phyloP scores from a whole-genome alignment of 2,888 invertebrate genomes.

The Bursaphelenchus okinawaensis region DNA sequence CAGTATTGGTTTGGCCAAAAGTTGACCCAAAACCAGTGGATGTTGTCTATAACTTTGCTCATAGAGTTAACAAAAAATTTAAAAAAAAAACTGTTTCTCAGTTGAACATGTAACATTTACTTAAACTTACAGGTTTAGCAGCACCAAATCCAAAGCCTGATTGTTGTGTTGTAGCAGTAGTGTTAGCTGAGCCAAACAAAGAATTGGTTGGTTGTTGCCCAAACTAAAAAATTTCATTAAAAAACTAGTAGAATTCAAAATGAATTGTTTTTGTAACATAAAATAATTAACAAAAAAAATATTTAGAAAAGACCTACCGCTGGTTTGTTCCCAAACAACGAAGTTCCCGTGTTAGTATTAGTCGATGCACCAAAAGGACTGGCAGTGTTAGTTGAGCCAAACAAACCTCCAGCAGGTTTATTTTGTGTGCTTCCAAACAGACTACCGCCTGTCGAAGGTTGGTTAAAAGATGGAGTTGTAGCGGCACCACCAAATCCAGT shows the following conservation, averaged over 20 bases:
- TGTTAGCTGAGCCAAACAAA: neutral
- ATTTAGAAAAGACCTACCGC: neutral
- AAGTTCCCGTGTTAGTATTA: neutral
- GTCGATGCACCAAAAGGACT: neutral
- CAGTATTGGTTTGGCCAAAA: conserved; percentile 42
- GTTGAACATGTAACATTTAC: no score
- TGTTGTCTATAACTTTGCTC: neutral
- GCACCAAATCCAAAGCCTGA: neutral
- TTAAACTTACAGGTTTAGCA: neutral
- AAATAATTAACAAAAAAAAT: no score
- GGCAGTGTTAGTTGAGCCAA: conserved; percentile 1
- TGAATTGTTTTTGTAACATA: neutral
- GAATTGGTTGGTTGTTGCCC: neutral
- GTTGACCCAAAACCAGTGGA: conserved; percentile 29
- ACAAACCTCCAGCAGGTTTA: neutral
- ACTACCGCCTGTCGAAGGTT: neutral
- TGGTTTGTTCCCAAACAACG: neutral
- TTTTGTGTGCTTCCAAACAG: conserved; percentile 4
- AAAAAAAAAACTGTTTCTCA: no score
- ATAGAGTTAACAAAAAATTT: neutral
- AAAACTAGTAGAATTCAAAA: no score
- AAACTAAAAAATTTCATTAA: neutral
- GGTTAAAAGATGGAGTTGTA: neutral
- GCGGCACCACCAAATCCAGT: neutral
- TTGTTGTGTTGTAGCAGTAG: neutral